Base-by-base conservation (phyloP, 2,888 invertebrate genomes). In the Ligdia adustata region DNA sequence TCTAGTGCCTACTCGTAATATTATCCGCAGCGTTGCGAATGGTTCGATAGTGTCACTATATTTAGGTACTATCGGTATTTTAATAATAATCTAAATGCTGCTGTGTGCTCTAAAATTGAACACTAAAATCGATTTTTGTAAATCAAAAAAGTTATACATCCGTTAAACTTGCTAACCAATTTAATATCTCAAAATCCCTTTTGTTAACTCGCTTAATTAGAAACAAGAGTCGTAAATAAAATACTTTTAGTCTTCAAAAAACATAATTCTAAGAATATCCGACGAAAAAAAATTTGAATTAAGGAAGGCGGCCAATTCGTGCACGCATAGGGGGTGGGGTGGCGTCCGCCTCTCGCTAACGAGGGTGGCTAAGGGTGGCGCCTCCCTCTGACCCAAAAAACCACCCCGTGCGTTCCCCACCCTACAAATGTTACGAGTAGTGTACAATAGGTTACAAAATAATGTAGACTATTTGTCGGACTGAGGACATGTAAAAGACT, bases 341-440 rank as follows among this genome's bases (percentile, higher is more conserved):
- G 51, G 48, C 38, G 27, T 15, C 52, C 47, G 29, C 50, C 29
- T 35, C 27, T 18, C 37, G 41, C 60, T 60, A 55, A 47, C 65
- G 37, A 64, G 64, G 80, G 77, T 68, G 75, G 66, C 28, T 24
- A 18, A 43, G 67, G 61, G 55, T 40, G 62, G 53, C 43, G 27
- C 61, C 62, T 74, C 75, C 79, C 76, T 59, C 64, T 79, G 79
- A 79, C 82, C 81, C 69, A 73, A 66, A 67, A 68, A 68, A 70
- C 67, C 72, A 66, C 76, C 77, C 77, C 55, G 59, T 75, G 75
- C 71, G 75, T 73, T 64, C 68, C 57, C 66, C 68, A 4, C 40
- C 39, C 24, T 29, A 28, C 33, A 15, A 28, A 28, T 14, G 35
- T 48, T 34, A 58, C 48, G 52, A 51, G 56, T 64, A 61, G 61